Conservation (phyloP, 2,113 vertebrate genomes). For the Microcebus murinus region DNA sequence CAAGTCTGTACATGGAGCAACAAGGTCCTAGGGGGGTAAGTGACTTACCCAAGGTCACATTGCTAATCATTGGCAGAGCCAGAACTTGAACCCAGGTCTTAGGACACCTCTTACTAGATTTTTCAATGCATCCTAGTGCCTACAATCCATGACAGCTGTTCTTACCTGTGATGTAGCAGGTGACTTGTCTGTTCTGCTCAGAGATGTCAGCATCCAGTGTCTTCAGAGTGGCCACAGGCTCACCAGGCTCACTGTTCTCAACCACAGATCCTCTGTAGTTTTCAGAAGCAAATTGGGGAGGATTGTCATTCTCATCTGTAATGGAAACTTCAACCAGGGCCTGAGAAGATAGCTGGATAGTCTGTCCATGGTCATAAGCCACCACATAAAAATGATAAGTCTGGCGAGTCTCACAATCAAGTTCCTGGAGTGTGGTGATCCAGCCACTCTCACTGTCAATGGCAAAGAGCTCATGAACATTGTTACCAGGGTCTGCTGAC, state of each 20-base stretch:
- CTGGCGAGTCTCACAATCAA: constrained; percentile 92
- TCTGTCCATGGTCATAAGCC: constrained; percentile 93
- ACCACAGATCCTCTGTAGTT: constrained; percentile 91
- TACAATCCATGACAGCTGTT: no score
- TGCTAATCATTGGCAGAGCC: background rate
- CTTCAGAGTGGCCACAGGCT: constrained; percentile 90
- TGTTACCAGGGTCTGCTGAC: constrained; percentile 84
- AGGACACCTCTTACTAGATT: background rate
- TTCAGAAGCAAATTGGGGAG: constrained; percentile 91
- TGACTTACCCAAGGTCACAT: background rate
- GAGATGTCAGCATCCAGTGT: constrained; percentile 93
- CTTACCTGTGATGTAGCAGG: constrained; percentile 97
- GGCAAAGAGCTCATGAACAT: constrained; percentile 88
- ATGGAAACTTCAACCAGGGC: constrained; percentile 94
- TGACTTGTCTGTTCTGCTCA: constrained; percentile 93
- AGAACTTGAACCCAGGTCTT: background rate
- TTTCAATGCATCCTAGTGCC: background rate
- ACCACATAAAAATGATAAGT: constrained; percentile 91
- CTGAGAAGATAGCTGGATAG: constrained; percentile 92
- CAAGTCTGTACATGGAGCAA: background rate
- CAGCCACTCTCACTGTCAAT: constrained; percentile 95
- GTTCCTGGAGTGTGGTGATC: constrained; percentile 91
- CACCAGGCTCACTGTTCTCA: constrained; percentile 91
- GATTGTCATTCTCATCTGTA: constrained; percentile 96
- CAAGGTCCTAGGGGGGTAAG: background rate